Percentiles rank a stretch among this genome's conserved stretches.
These are phyloP conservation scores for Vanessa atalanta DNA, from an alignment of 1,140 invertebrate species.

Conservation along the genomic window DNA sequence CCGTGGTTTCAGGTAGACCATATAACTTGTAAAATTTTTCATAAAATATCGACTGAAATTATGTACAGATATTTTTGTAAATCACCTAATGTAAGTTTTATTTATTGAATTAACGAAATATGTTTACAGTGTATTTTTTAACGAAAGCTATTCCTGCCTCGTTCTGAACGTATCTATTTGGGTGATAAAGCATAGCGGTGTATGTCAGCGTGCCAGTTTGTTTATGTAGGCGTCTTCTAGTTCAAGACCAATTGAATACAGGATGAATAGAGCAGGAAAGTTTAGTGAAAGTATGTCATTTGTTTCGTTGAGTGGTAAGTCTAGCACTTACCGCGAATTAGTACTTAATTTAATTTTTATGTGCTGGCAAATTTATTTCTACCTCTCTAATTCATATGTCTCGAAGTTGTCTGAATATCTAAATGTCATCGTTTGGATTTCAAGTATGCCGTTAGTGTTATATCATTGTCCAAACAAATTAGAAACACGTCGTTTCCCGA, in stretches of 20 bases:
- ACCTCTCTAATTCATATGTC: no score
- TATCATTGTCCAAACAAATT: no score
- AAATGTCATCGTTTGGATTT: no score
- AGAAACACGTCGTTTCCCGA: no score
- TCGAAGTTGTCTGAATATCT: no score
- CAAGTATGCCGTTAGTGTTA: no score
- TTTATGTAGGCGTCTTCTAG: slow-evolving; percentile 39
- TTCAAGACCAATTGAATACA: slow-evolving; percentile 24
- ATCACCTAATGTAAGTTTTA: no score
- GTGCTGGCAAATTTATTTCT: background rate
- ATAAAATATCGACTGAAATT: no score
- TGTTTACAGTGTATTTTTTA: slow-evolving; percentile 15
- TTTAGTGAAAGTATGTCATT: background rate
- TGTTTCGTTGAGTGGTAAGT: background rate
- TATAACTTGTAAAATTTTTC: no score
- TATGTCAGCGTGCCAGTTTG: slow-evolving; percentile 43
- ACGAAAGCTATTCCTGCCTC: background rate
- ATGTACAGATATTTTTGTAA: no score
- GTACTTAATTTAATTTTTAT: background rate
- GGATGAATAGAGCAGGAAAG: slow-evolving; percentile 16
- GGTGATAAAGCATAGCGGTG: slow-evolving; percentile 35
- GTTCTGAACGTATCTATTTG: slow-evolving; percentile 19
- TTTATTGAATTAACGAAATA: background rate
- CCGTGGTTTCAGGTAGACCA: no score
- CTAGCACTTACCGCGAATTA: background rate